phyloP scores from a whole-genome alignment of 2,797 vertebrate species.

The Erethizon dorsatum region DNA sequence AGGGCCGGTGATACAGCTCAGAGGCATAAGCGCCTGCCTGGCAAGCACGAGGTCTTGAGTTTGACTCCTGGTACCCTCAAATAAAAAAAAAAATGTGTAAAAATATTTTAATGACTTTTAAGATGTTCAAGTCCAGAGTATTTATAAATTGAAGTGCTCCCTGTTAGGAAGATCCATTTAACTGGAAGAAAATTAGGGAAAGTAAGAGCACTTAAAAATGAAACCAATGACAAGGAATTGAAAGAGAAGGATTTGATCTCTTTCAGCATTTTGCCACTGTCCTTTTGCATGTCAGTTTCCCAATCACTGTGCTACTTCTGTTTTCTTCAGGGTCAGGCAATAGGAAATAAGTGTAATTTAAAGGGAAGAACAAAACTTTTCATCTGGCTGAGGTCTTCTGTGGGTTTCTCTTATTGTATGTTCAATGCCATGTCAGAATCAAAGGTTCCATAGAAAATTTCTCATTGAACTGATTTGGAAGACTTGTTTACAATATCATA shows the following conservation, averaged over 20 bases:
- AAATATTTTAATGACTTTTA: slow-evolving; percentile 1
- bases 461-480: background rate
- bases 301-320: background rate
- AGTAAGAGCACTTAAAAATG: background rate
- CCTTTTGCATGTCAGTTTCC: background rate
- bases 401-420: background rate
- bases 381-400: background rate
- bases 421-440: background rate
- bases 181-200: background rate
- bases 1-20: too few species aligned
- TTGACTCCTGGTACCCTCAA: too few species aligned
- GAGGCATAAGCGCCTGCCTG: too few species aligned
- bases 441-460: background rate
- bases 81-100: background rate
- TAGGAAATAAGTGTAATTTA: background rate
- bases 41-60: too few species aligned
- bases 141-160: background rate
- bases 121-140: background rate
- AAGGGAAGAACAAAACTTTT: background rate
- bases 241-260: background rate
- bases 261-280: background rate
- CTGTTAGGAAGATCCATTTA: background rate
- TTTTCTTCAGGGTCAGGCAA: background rate
- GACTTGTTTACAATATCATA: background rate
- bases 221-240: background rate